These are phyloP conservation scores for Indicator indicator DNA, from an alignment of 2,113 vertebrate species.

Conservation along the genomic window DNA sequence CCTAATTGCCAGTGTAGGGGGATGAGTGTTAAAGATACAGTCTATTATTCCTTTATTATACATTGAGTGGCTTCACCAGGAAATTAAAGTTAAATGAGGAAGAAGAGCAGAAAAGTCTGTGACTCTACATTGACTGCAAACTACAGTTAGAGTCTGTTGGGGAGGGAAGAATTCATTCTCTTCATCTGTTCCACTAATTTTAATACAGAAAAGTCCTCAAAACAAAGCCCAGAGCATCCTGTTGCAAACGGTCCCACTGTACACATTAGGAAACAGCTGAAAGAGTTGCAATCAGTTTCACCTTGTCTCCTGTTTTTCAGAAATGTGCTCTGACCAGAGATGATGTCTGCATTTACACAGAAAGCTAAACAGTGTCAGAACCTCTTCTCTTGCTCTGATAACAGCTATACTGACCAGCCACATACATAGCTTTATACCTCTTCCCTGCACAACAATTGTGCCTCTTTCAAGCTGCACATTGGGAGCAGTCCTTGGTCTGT, in stretches of 20 bases:
- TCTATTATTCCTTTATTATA: not conserved
- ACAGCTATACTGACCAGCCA: not conserved
- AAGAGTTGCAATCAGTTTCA: not conserved
- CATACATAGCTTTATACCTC: not conserved
- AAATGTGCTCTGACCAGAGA: not conserved
- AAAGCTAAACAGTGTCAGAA: not conserved
- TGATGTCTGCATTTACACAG: not conserved
- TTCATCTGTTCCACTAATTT: not conserved
- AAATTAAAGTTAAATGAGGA: constrained; percentile 2
- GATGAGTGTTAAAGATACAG: not conserved
- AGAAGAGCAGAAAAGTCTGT: not conserved
- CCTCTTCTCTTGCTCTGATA: not conserved
- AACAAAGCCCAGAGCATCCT: not conserved
- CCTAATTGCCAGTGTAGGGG: not conserved
- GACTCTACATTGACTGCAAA: not conserved
- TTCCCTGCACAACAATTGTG: not conserved
- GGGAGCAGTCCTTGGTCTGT: not conserved
- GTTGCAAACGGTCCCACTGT: not conserved
- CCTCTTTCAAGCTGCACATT: not conserved
- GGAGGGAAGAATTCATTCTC: not conserved
- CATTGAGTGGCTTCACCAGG: no score
- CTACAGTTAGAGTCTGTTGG: not conserved
- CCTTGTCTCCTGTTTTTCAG: not conserved
- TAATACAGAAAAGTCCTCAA: not conserved
- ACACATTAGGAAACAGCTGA: not conserved